Conservation (phyloP, 2,888 invertebrate genomes). For the Serrognathus titanus region DNA sequence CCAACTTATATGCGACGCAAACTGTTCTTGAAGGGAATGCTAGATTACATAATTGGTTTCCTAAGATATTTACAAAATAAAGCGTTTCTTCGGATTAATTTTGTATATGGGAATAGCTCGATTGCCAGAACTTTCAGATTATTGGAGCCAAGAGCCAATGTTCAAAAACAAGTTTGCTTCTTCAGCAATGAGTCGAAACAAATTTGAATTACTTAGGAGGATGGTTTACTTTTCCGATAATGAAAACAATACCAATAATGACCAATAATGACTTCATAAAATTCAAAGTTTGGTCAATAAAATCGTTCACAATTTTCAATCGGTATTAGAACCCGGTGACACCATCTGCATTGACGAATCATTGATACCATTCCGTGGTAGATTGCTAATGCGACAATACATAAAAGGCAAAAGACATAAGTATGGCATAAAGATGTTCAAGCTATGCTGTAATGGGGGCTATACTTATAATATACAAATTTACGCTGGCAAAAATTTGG, state of each 20-base stretch:
- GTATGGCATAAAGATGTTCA: neutral
- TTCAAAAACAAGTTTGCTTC: constrained; percentile 20
- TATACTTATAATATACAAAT: neutral
- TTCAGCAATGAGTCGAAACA: constrained; percentile 20
- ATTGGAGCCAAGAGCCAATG: constrained; percentile 29
- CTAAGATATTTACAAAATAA: neutral
- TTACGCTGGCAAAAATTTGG: neutral
- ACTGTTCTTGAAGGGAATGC: constrained; percentile 8
- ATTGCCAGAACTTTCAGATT: constrained; percentile 24
- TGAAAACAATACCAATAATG: constrained; percentile 11
- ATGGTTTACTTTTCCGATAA: constrained; percentile 24
- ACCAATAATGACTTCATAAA: constrained; percentile 20
- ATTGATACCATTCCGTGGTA: constrained; percentile 27
- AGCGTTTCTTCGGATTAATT: too few relatives aligned
- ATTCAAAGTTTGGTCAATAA: constrained; percentile 14
- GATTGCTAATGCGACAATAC: constrained; percentile 25
- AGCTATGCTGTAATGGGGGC: neutral
- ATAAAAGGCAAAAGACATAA: constrained; percentile 25
- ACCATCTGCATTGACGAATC: constrained; percentile 25
- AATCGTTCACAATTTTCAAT: constrained; percentile 15
- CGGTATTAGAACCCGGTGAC: constrained; percentile 18
- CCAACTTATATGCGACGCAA: constrained; percentile 23
- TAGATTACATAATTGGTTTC: constrained; percentile 18
- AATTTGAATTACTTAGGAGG: constrained; percentile 23
- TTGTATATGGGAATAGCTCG: constrained; percentile 23